Percentiles rank a stretch among this genome's conserved stretches.
Evolutionary conservation across 2,888 invertebrate genomes (phyloP).

Genomic region (Catocala fraxini): DNA sequence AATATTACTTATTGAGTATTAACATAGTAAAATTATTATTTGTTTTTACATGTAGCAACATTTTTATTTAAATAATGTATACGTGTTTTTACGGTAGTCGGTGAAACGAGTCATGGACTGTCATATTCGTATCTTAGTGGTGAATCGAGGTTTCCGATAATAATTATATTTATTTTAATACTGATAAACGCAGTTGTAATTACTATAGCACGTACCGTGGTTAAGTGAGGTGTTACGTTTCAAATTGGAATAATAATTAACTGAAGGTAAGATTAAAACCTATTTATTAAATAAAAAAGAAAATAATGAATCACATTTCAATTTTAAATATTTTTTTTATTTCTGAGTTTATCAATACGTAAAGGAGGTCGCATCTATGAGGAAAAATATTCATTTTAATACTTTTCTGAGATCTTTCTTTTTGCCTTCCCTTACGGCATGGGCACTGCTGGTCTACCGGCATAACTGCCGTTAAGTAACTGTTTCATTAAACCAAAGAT

Average conservation of each 20-base stretch:
- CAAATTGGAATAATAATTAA: constrained; percentile 32
- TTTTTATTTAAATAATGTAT: constrained; percentile 51
- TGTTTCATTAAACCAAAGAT: not conserved
- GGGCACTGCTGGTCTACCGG: not conserved
- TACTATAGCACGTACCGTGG: constrained; percentile 26
- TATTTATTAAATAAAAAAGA: not conserved
- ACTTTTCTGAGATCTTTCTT: not conserved
- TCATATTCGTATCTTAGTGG: constrained; percentile 29
- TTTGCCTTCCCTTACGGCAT: constrained; percentile 2
- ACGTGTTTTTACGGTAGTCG: constrained; percentile 66
- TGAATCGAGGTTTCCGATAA: constrained; percentile 30
- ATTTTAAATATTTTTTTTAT: not conserved
- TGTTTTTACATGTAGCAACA: constrained; percentile 63
- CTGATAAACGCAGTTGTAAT: constrained; percentile 19
- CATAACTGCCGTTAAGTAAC: constrained; percentile 2
- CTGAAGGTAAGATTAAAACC: constrained; percentile 26
- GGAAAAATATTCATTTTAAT: not conserved
- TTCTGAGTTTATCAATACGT: not conserved
- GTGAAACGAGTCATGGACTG: constrained; percentile 45
- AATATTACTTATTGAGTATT: constrained; percentile 44
- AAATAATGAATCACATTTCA: too few relatives aligned
- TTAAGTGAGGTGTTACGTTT: constrained; percentile 28
- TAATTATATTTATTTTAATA: constrained; percentile 14
- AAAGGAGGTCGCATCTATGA: not conserved
- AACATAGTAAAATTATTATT: constrained; percentile 42